phyloP scores from a whole-genome alignment of 2,113 vertebrate genomes.

The Microcebus jonahi region DNA sequence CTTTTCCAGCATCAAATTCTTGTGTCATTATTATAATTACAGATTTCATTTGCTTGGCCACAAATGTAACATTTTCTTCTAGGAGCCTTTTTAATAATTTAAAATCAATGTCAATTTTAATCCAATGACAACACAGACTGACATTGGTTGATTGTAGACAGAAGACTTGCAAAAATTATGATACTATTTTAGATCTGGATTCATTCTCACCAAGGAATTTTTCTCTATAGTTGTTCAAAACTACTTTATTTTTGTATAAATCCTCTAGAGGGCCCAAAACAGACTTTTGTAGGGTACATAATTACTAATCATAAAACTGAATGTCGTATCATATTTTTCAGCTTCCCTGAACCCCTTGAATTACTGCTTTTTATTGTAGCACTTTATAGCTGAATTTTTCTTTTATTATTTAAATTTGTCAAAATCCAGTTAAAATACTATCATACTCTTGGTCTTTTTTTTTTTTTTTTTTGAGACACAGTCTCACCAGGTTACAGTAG shows the following conservation, averaged over 20 bases:
- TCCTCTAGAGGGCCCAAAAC: not conserved
- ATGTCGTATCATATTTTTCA: not conserved
- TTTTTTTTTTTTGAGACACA: too few relatives aligned
- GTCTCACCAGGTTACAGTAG: too few relatives aligned
- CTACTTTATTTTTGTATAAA: not conserved
- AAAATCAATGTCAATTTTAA: not conserved
- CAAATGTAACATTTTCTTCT: not conserved
- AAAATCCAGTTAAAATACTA: not conserved
- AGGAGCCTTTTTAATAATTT: not conserved
- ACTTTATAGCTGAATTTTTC: not conserved
- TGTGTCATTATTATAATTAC: not conserved
- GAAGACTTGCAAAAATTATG: not conserved
- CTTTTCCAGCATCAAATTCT: not conserved
- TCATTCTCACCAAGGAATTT: not conserved
- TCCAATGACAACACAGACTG: not conserved
- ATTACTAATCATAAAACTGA: not conserved
- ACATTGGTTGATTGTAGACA: not conserved
- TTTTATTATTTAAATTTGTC: not conserved
- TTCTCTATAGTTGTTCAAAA: not conserved
- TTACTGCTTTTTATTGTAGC: not conserved
- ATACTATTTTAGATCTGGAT: not conserved
- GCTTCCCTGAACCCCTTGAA: not conserved
- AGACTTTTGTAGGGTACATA: not conserved
- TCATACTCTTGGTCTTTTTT: too few relatives aligned
- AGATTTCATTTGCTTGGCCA: not conserved